phyloP scores from a whole-genome alignment of 2,888 invertebrate species.

The Raillietiella orientalis region DNA sequence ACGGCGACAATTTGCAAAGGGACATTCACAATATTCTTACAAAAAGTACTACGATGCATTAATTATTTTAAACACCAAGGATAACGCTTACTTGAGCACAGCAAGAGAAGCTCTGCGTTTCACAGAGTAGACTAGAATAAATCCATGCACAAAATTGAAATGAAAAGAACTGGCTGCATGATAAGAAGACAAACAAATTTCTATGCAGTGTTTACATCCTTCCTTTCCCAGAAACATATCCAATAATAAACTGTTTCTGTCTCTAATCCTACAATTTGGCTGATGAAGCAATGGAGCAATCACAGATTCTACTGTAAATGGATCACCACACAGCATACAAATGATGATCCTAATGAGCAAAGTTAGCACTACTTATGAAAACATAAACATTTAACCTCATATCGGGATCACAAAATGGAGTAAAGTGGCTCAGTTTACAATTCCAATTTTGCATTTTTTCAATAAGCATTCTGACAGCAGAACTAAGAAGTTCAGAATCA shows the following conservation, averaged over 20 bases:
- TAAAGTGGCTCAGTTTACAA: too few species aligned
- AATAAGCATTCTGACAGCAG: slow-evolving; percentile 8
- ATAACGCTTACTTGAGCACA: slow-evolving; percentile 39
- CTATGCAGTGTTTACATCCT: slow-evolving; percentile 46
- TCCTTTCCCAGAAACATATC: slow-evolving; percentile 72
- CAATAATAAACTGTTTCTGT: slow-evolving; percentile 54
- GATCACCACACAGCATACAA: slow-evolving; percentile 89
- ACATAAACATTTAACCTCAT: slow-evolving; percentile 39
- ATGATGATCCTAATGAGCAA: slow-evolving; percentile 33
- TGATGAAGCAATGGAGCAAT: slow-evolving; percentile 56
- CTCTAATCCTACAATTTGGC: slow-evolving; percentile 41
- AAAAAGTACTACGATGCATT: slow-evolving; percentile 36
- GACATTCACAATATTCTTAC: slow-evolving; percentile 64
- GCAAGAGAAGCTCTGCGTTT: slow-evolving; percentile 78
- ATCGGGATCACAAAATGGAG: too few species aligned
- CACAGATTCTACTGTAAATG: slow-evolving; percentile 60
- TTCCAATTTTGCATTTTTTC: too few species aligned
- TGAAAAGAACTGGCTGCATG: slow-evolving; percentile 73
- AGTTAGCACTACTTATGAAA: slow-evolving; percentile 7
- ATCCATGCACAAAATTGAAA: slow-evolving; percentile 73
- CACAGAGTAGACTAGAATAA: slow-evolving; percentile 74
- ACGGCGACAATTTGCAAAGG: slow-evolving; percentile 81
- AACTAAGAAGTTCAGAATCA: slow-evolving; percentile 11
- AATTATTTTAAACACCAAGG: not conserved
- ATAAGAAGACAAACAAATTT: slow-evolving; percentile 74